phyloP scores from a whole-genome alignment of 2,797 vertebrate species.

The Gallinago nigripennis region DNA sequence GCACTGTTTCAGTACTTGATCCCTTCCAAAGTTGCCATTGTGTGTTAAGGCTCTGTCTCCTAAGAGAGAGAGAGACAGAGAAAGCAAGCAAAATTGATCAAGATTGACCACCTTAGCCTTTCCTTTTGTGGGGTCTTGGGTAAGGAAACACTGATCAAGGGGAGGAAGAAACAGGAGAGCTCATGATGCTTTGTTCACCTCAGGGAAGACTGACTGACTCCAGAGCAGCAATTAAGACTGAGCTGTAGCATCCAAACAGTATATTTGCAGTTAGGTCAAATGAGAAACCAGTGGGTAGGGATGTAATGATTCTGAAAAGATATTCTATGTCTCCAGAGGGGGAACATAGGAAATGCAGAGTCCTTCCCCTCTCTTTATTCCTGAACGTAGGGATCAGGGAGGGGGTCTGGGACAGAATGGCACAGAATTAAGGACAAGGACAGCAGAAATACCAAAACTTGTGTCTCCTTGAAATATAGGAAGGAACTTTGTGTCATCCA shows the following conservation, averaged over 20 bases:
- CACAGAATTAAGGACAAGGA: background rate
- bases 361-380: background rate
- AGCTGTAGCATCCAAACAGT: background rate
- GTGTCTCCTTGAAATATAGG: background rate
- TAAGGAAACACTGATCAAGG: background rate
- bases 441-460: background rate
- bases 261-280: background rate
- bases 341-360: background rate
- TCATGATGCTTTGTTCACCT: background rate
- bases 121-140: background rate
- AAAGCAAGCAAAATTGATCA: background rate
- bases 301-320: background rate
- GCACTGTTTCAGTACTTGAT: background rate
- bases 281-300: background rate
- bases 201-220: background rate
- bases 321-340: background rate
- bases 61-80: rapidly evolving
- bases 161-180: background rate
- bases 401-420: background rate
- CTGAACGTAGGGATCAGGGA: background rate
- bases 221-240: background rate
- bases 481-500: background rate
- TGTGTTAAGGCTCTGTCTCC: background rate
- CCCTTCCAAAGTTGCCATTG: background rate
- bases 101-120: background rate